Evolutionary conservation across 2,797 vertebrate genomes (phyloP).

Genomic region (Acanthurus leucopareius): DNA sequence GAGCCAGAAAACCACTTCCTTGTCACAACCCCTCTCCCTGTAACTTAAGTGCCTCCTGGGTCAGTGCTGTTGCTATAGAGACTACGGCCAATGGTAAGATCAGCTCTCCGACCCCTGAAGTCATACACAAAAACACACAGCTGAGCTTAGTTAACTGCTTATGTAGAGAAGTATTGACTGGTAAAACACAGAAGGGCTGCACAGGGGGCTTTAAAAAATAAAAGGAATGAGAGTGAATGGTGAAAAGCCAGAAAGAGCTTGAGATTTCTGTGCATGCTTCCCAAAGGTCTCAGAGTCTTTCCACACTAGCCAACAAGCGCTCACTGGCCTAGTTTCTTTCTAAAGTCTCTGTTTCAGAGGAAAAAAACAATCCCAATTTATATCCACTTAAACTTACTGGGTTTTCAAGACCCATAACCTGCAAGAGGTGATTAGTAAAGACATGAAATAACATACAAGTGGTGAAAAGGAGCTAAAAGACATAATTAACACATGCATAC

Average conservation of each 20-base stretch:
- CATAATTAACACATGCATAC: neutral
- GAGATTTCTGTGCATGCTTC: conserved; percentile 13
- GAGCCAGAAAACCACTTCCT: conserved; percentile 70
- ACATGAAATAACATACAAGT: neutral
- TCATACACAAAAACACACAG: conserved; percentile 40
- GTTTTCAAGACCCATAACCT: neutral
- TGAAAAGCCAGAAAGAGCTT: conserved; percentile 2
- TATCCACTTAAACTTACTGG: neutral
- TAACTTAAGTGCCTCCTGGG: conserved; percentile 67
- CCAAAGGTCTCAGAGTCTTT: conserved; percentile 25
- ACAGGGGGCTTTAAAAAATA: neutral
- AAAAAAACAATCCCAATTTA: neutral
- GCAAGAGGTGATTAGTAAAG: neutral
- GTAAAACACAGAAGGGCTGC: neutral
- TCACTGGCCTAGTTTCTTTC: conserved; percentile 45
- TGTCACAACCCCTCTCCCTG: conserved; percentile 54
- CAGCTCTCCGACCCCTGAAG: conserved; percentile 13
- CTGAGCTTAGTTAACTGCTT: conserved; percentile 16
- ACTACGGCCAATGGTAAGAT: conserved; percentile 50
- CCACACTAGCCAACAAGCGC: conserved; percentile 34
- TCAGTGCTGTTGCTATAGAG: conserved; percentile 69
- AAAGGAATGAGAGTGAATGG: neutral
- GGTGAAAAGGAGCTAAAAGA: neutral
- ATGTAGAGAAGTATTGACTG: neutral
- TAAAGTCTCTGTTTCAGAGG: neutral